Percentiles rank a stretch among this genome's conserved stretches.
These are phyloP conservation scores for Mesaphorura yosii DNA, from an alignment of 1,140 invertebrate species.

Conservation along the genomic window DNA sequence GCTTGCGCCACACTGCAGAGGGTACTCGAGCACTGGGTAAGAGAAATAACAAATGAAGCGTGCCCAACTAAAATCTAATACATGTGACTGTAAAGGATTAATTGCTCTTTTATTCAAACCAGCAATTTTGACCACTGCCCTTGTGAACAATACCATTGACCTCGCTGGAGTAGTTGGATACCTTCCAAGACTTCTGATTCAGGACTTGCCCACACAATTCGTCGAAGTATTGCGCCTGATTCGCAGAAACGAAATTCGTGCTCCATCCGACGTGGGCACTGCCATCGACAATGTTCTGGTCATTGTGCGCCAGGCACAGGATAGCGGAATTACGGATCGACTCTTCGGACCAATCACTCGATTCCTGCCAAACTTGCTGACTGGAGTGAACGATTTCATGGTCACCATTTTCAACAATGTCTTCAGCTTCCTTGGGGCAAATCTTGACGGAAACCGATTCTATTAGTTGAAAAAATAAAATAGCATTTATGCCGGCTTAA, in stretches of 20 bases:
- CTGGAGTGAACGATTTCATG: constrained; percentile 13
- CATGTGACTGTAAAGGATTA: background rate
- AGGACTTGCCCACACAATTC: constrained; percentile 22
- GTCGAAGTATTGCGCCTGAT: constrained; percentile 17
- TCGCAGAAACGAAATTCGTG: constrained; percentile 16
- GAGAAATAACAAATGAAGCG: too few relatives aligned
- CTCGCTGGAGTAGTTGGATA: constrained; percentile 20
- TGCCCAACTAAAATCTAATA: background rate
- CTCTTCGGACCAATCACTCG: constrained; percentile 15
- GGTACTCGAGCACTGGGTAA: constrained; percentile 17
- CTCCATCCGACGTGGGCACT: constrained; percentile 16
- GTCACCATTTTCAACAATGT: constrained; percentile 10
- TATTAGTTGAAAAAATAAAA: too few relatives aligned
- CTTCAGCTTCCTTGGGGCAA: constrained; percentile 12
- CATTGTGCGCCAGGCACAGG: constrained; percentile 18
- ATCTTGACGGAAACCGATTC: too few relatives aligned
- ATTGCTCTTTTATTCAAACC: constrained; percentile 1
- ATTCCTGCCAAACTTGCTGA: constrained; percentile 17
- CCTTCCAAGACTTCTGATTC: constrained; percentile 10
- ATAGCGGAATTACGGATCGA: constrained; percentile 17
- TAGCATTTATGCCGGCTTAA: too few relatives aligned
- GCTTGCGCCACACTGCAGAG: constrained; percentile 1
- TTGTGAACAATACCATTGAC: constrained; percentile 13
- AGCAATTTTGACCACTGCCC: constrained; percentile 15
- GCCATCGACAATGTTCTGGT: constrained; percentile 17